phyloP scores from a whole-genome alignment of 1,140 invertebrate species.

The Neuroterus valhalla region DNA sequence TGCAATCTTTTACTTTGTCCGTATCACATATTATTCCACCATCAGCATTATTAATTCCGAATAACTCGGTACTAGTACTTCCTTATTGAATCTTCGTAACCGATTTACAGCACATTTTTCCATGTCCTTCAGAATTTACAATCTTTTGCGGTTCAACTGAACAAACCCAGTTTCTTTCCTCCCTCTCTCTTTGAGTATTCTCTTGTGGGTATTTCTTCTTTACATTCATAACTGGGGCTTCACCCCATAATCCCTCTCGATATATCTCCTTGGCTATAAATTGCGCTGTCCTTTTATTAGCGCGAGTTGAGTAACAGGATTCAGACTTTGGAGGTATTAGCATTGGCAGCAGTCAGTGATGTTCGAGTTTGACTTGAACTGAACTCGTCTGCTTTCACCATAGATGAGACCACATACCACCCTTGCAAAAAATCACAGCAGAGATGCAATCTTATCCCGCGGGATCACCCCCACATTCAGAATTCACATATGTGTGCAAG shows the following conservation, averaged over 20 bases:
- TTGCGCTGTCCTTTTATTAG: constrained; percentile 57
- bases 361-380: neutral
- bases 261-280: constrained; percentile 53
- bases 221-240: neutral
- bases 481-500: constrained; percentile 11
- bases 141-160: neutral
- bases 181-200: neutral
- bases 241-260: constrained; percentile 33
- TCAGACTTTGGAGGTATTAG: constrained; percentile 37
- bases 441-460: constrained; percentile 68
- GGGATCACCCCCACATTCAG: constrained; percentile 46
- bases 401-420: constrained; percentile 43
- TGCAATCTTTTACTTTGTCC: too few species aligned
- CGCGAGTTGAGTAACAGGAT: constrained; percentile 60
- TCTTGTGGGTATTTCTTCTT: neutral
- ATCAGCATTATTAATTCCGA: too few species aligned
- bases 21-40: too few species aligned
- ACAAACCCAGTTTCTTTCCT: neutral
- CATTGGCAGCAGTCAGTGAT: constrained; percentile 4
- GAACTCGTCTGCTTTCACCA: constrained; percentile 13
- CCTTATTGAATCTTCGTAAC: too few species aligned
- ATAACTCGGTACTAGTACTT: too few species aligned
- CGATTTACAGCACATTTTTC: too few species aligned
- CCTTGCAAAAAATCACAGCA: constrained; percentile 47
- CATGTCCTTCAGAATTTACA: too few species aligned